phyloP scores from a whole-genome alignment of 2,888 invertebrate species.

The Endotricha flammealis region DNA sequence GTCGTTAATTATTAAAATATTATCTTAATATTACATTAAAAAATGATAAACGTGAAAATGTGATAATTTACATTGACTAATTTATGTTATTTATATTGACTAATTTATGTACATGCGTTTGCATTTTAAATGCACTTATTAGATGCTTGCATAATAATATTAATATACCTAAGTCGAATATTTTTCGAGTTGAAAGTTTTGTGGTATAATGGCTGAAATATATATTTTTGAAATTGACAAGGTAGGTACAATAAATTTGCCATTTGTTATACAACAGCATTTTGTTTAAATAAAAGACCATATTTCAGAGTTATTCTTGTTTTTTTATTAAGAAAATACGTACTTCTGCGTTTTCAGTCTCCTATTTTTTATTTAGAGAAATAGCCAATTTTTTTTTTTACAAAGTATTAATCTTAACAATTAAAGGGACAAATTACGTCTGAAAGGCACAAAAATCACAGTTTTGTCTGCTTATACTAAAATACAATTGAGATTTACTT shows the following conservation, averaged over 20 bases:
- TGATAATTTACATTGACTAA: conserved; percentile 4
- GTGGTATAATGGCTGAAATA: too few species aligned
- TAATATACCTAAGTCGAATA: too few species aligned
- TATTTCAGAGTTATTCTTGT: neutral
- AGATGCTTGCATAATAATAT: neutral
- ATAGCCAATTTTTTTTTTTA: too few species aligned
- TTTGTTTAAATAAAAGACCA: too few species aligned
- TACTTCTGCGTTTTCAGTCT: too few species aligned
- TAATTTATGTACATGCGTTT: conserved; percentile 1
- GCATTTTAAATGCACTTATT: conserved; percentile 9
- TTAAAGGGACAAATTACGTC: too few species aligned
- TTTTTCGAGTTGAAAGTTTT: neutral
- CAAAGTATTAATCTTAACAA: too few species aligned
- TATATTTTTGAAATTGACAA: too few species aligned
- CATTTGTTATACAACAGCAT: too few species aligned
- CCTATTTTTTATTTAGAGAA: too few species aligned
- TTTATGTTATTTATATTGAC: neutral
- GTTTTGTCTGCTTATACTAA: conserved; percentile 21
- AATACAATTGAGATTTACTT: neutral
- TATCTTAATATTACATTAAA: neutral
- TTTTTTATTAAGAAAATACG: conserved; percentile 8
- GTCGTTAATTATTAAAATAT: neutral
- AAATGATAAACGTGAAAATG: conserved; percentile 6
- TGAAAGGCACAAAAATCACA: conserved; percentile 59
- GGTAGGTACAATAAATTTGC: too few species aligned